Percentiles rank a stretch among this genome's conserved stretches.
These are phyloP conservation scores for Eilema sororculum DNA, from an alignment of 2,888 invertebrate genomes.

Conservation along the genomic window DNA sequence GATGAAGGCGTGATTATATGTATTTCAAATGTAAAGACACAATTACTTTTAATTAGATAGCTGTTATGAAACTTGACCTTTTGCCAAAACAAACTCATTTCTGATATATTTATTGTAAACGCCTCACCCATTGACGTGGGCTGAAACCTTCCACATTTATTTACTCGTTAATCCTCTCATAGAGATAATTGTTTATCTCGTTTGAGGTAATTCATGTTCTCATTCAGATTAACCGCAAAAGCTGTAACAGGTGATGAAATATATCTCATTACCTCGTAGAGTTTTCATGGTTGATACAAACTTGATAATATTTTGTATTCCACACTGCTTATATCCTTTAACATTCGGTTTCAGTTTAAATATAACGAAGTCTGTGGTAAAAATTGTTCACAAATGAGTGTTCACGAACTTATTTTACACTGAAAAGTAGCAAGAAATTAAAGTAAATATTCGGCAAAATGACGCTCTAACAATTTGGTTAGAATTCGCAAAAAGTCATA, in stretches of 20 bases:
- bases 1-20: too few species aligned
- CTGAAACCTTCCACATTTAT: neutral
- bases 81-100: too few species aligned
- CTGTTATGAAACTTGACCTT: too few species aligned
- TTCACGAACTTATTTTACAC: constrained; percentile 16
- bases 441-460: constrained; percentile 26
- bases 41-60: too few species aligned
- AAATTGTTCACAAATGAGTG: too few species aligned
- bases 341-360: neutral
- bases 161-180: neutral
- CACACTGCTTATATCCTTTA: neutral
- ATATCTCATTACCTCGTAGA: neutral
- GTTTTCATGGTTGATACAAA: neutral
- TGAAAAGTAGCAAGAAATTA: constrained; percentile 20
- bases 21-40: too few species aligned
- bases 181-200: neutral
- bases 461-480: constrained; percentile 42
- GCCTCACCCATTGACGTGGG: too few species aligned
- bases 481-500: constrained; percentile 28
- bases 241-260: neutral
- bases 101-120: too few species aligned
- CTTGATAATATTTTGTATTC: neutral
- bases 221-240: neutral
- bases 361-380: too few species aligned
- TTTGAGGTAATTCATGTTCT: neutral